These are phyloP conservation scores for Lathronympha strigana DNA, from an alignment of 2,888 invertebrate species.

Conservation along the genomic window DNA sequence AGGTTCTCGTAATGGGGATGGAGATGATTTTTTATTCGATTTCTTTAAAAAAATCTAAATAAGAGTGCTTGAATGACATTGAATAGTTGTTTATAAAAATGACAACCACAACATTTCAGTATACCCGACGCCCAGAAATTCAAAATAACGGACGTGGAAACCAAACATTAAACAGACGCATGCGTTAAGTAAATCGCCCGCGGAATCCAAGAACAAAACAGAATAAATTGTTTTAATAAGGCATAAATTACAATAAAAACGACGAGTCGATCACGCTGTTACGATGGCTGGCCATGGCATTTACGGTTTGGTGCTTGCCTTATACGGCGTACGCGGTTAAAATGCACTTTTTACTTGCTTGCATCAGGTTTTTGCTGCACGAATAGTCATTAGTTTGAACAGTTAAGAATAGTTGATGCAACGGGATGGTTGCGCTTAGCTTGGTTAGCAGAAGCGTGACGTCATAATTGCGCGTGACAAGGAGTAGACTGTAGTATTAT, in stretches of 20 bases:
- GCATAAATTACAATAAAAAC: slow-evolving; percentile 73
- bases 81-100: slow-evolving; percentile 25
- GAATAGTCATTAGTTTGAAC: slow-evolving; percentile 58
- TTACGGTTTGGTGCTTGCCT: slow-evolving; percentile 75
- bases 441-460: slow-evolving; percentile 38
- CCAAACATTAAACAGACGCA: slow-evolving; percentile 66
- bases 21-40: neutral
- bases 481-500: slow-evolving; percentile 13
- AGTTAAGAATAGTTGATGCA: slow-evolving; percentile 56
- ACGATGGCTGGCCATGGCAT: slow-evolving; percentile 82
- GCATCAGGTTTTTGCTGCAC: slow-evolving; percentile 49
- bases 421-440: slow-evolving; percentile 50
- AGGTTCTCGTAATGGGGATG: neutral
- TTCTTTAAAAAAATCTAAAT: neutral
- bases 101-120: slow-evolving; percentile 27
- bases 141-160: slow-evolving; percentile 70
- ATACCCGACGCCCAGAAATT: slow-evolving; percentile 52
- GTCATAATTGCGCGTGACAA: slow-evolving; percentile 35
- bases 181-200: slow-evolving; percentile 71
- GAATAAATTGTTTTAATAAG: slow-evolving; percentile 81
- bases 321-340: slow-evolving; percentile 65
- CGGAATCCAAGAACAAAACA: slow-evolving; percentile 70
- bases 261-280: slow-evolving; percentile 70
- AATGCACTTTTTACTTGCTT: slow-evolving; percentile 66
- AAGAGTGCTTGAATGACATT: neutral